Percentiles rank a stretch among this genome's conserved stretches.
These are phyloP conservation scores for Cephus pulcher DNA, from an alignment of 2,888 invertebrate genomes.

Conservation along the genomic window DNA sequence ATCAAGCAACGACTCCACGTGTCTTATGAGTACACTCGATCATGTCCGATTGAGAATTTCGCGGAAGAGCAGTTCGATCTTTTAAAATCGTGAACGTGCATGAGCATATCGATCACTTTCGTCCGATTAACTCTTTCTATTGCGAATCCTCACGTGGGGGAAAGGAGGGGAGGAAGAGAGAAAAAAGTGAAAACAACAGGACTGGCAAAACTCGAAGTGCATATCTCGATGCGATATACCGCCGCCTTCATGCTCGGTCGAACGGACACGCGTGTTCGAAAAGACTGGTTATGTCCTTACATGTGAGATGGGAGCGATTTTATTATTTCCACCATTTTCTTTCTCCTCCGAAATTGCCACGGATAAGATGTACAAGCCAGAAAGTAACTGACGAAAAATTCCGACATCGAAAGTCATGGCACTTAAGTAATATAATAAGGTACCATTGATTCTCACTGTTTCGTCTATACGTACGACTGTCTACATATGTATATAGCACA, in stretches of 20 bases:
- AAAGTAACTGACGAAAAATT: slow-evolving; percentile 3
- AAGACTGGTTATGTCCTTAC: background rate
- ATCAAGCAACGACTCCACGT: background rate
- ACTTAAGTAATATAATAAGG: background rate
- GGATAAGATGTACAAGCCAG: background rate
- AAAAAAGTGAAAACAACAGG: background rate
- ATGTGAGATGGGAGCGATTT: background rate
- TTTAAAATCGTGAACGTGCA: background rate
- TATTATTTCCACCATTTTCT: background rate
- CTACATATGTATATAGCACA: background rate
- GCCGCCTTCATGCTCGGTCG: background rate
- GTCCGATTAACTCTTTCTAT: background rate
- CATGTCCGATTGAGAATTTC: background rate
- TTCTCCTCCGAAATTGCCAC: background rate
- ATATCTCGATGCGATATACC: background rate
- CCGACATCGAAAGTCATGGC: background rate
- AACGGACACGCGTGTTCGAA: background rate
- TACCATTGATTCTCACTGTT: background rate
- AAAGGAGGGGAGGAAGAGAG: background rate
- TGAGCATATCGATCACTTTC: background rate
- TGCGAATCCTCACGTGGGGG: background rate
- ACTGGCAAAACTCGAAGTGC: background rate
- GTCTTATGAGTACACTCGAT: background rate
- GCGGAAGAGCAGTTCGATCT: background rate
- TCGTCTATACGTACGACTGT: background rate